Evolutionary conservation across 1,140 invertebrate species (phyloP), one percentile per base, ranked within the genome.

Genomic region (Hestina assimilis): DNA sequence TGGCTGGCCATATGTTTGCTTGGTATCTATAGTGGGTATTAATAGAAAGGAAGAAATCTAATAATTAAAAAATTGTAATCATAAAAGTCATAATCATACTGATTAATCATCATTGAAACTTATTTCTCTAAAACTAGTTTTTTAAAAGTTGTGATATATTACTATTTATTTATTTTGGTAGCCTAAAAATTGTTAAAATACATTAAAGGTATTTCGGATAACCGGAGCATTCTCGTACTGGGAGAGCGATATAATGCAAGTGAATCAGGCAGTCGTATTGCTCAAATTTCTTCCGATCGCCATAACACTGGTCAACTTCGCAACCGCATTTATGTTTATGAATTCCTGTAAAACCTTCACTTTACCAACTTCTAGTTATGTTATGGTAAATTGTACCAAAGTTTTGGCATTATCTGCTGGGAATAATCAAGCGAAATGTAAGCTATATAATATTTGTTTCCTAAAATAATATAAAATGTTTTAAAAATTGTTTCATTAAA

Each of bases 241-340:
- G 76, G 82, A 85, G 38, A 62, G 67, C 28, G 72, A 87, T 50
- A 83, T 87, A 69, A 82, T 87, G 79, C 69, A 64, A 26, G 63
- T 78, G 6, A 84, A 79, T 55, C 67, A 74, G 42, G 64, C 63
- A 3, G 69, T 83, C 1, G 66, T 84, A 0, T 53, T 87, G 2
- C 29, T 86, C 0, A 87, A 86, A 59, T 83, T 77, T 41, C 62
- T 87, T 6, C 84, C 84, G 0, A 60, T 82, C 12, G 81, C 74
- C 6, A 15, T 84, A 5, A 74, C 76, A 0, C 26, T 86, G 0
- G 74, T 84, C 1, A 87, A 86, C 59, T 66, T 80, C 4, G 72
- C 69, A 0, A 73, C 81, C 0, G 72, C 84, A 0, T 63, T 77
- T 19, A 63, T 81, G 8, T 85, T 87, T 46, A 64, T 58, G 8